phyloP scores from a whole-genome alignment of 2,113 vertebrate genomes.

The Triplophysa dalaica region DNA sequence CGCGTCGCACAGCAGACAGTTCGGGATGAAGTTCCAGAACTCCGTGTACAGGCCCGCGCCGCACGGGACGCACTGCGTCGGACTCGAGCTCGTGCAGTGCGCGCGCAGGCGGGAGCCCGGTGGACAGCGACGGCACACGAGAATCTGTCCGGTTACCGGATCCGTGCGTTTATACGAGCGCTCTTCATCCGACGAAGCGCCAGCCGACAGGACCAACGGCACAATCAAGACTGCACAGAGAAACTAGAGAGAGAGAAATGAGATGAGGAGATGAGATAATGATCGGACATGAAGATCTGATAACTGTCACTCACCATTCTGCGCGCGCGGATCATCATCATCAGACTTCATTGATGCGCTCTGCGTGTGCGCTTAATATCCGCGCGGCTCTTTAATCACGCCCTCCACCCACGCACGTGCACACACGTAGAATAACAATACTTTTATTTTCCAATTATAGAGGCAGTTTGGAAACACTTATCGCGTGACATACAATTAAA shows the following conservation, averaged over 20 bases:
- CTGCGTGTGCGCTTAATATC: too few species aligned
- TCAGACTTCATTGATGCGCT: too few species aligned
- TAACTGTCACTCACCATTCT: too few species aligned
- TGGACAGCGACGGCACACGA: conserved; percentile 61
- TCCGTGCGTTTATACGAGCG: conserved; percentile 49
- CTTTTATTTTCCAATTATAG: too few species aligned
- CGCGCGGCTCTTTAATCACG: too few species aligned
- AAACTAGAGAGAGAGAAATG: neutral
- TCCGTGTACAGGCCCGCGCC: conserved; percentile 62
- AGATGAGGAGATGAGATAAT: too few species aligned
- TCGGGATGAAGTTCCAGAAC: conserved; percentile 66
- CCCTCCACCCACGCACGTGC: too few species aligned
- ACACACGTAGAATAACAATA: too few species aligned
- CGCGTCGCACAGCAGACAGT: conserved; percentile 63
- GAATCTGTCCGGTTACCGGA: conserved; percentile 17
- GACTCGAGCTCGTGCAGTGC: conserved; percentile 51
- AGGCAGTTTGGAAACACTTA: too few species aligned
- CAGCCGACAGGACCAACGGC: neutral
- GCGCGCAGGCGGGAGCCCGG: conserved; percentile 56
- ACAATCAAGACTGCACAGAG: neutral
- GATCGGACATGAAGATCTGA: too few species aligned
- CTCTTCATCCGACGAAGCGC: accelerated
- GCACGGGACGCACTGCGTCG: conserved; percentile 61
- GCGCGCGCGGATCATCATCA: too few species aligned
- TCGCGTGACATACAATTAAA: too few species aligned